A percentile compares a stretch with the other conserved stretches of the same genome.
Conservation (phyloP, 2,797 vertebrate species). For the Lophius americanus region DNA sequence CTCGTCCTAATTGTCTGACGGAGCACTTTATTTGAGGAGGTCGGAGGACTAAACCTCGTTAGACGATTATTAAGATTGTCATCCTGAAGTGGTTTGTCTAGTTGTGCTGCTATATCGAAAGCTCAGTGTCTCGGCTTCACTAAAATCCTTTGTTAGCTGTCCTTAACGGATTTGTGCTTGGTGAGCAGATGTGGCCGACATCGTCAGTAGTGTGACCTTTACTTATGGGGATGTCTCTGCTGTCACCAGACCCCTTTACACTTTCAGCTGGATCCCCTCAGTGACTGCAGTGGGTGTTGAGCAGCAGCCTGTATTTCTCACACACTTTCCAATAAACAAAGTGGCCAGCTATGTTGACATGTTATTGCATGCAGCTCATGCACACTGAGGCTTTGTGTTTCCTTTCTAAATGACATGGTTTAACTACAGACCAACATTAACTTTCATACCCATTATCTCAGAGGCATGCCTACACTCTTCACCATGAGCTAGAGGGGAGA, state of each 20-base stretch:
- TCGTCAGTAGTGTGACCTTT: constrained; percentile 79
- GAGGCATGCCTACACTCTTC: constrained; percentile 33
- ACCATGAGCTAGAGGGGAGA: constrained; percentile 10
- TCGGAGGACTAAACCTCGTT: constrained; percentile 62
- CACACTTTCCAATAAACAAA: constrained; percentile 16
- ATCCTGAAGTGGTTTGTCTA: constrained; percentile 71
- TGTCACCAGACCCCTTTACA: constrained; percentile 61
- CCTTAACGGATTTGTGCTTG: constrained; percentile 72
- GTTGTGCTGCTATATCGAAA: constrained; percentile 70
- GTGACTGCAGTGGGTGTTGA: constrained; percentile 48
- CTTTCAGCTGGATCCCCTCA: constrained; percentile 51
- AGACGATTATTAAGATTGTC: constrained; percentile 80
- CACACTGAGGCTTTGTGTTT: constrained; percentile 37
- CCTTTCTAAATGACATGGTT: constrained; percentile 37
- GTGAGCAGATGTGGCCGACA: constrained; percentile 79
- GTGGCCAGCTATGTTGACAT: constrained; percentile 43
- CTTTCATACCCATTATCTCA: constrained; percentile 38
- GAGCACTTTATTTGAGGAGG: constrained; percentile 63
- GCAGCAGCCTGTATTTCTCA: constrained; percentile 32
- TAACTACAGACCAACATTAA: constrained; percentile 28
- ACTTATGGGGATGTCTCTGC: constrained; percentile 70
- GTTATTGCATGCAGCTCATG: constrained; percentile 39
- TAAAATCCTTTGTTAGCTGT: constrained; percentile 77
- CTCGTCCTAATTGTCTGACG: constrained; percentile 65
- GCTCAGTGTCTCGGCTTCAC: constrained; percentile 75